Base-by-base conservation (phyloP, 30 jellyfish, hydroid and myxozoan species). In the Mastigias papua region DNA sequence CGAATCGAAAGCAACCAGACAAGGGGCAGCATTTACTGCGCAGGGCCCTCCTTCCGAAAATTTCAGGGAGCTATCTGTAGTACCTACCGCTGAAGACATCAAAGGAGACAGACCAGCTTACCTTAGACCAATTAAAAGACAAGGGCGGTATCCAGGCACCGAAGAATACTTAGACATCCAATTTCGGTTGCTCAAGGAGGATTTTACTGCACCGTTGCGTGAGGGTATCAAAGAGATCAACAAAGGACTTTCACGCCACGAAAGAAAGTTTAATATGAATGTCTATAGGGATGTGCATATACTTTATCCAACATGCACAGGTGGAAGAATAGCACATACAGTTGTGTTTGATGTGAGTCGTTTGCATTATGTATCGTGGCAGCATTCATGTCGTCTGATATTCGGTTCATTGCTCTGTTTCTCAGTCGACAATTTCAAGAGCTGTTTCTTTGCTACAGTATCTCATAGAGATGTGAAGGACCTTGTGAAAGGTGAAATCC, bases 381-480 rank as follows among this genome's bases (percentile, higher is more conserved):
- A 75, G 65, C 94, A 90, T 48, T 73, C 97, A 19, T 50, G 78
- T 49, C 83, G 83, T 17, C 34, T 90, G 78, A 90, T 90, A 27
- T 90, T 72, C 51, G 97, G 97, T 27, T 28, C 88, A 2, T 87
- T 90, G 58, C 86, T 90, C 48, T 90, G 94, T 67, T 83, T 90
- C 62, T 35, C 97, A 1, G 66, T 32, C 29, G 94, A 89, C 63
- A 75, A 75, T 25, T 90, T 90, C 76, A 26, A 65, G 73, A 82
- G 91, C 34, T 80, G 76, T 69, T 28, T 82, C 48, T 90, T 90
- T 69, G 97, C 82, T 8, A 90, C 94, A 2, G 95, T 90, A 10
- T 89, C 94, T 30, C 23, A 82, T 28, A 30, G 94, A 22, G 78
- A 61, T 7, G 82, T 84, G 48, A 66, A 58, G 32, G 79, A 31